Evolutionary conservation across 2,113 vertebrate genomes (phyloP), one percentile per base, ranked within the genome.

Genomic region (Pedionomus torquatus): DNA sequence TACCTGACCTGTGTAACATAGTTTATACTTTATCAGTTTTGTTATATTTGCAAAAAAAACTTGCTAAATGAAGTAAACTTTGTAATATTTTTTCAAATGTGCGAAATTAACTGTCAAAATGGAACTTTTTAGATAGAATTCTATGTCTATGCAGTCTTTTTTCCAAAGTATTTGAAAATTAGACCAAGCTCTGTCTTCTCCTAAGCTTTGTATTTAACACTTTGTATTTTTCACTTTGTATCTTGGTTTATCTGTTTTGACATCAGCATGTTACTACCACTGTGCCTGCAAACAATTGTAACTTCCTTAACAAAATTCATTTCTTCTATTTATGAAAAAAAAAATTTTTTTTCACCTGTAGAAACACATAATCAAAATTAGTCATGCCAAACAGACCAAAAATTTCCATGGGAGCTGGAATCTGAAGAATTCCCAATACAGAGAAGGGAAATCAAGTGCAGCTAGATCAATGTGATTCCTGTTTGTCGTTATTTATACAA

Each of bases 401-500:
- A 74, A 90, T 86, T 71, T 92, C 52, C 60, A 70, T 55, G 44
- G 57, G n/a, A 76, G 66, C 81, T 85, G 61, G 63, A 83, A 87
- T 61, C 33, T 80, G 70, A 91, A 63, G 52, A 96, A 95, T 87
- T 97, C 96, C 85, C 94, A 94, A 54, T 91, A 46, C 66, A 85
- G 83, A 70, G 37, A 80, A 68, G 71, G 76, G 79, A 95, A 96
- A 96, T 92, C 16, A 81, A 85, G 58, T 83, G 65, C 61, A 86
- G 63, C 46, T 74, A 64, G 74, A 96, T 96, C 89, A 90, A 19
- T 91, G 76, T 78, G 83, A 95, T 83, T 96, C 77, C 72, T 95
- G 72, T 95, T 96, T 17, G 6, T 44, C 79, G 76, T 82, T 97
- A 95, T 87, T 96, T 96, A 90, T 95, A 90, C 77, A 96, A 96